Evolutionary conservation across 2,113 vertebrate species (phyloP).

Genomic region (Perca flavescens): DNA sequence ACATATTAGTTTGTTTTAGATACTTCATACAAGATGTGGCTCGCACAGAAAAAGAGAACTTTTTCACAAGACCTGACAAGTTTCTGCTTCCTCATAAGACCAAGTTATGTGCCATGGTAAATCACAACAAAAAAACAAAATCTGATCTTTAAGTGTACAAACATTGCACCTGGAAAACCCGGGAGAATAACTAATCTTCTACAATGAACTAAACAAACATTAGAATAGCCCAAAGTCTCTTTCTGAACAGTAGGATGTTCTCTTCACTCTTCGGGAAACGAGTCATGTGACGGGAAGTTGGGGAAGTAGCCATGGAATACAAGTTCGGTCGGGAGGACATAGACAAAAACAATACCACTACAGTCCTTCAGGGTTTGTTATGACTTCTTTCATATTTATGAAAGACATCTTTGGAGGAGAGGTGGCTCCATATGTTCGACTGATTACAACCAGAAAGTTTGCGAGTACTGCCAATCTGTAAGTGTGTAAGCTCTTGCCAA

Average conservation of each 20-base stretch:
- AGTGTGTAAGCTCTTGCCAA: background rate
- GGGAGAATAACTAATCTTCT: background rate
- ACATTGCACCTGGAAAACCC: background rate
- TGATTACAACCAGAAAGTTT: slow-evolving; percentile 29
- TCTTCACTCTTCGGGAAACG: slow-evolving; percentile 52
- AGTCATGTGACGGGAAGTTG: slow-evolving; percentile 75
- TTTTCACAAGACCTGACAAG: slow-evolving; percentile 37
- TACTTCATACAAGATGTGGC: slow-evolving; percentile 28
- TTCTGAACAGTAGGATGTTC: slow-evolving; percentile 39
- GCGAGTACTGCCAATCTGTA: background rate
- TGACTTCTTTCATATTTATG: slow-evolving; percentile 49
- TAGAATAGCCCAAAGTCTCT: background rate
- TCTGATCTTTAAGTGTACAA: background rate
- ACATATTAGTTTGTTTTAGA: background rate
- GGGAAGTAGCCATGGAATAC: slow-evolving; percentile 72
- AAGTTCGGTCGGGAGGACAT: slow-evolving; percentile 28
- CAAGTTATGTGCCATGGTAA: background rate
- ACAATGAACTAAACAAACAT: background rate
- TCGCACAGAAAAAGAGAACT: background rate
- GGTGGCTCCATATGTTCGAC: slow-evolving; percentile 26
- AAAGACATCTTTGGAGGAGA: slow-evolving; percentile 42
- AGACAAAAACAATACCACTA: slow-evolving; percentile 71
- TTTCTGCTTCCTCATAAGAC: background rate
- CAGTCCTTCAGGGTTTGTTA: slow-evolving; percentile 43
- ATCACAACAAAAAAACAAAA: background rate